Conservation (phyloP, 2,797 vertebrate genomes). For the Luscinia luscinia region DNA sequence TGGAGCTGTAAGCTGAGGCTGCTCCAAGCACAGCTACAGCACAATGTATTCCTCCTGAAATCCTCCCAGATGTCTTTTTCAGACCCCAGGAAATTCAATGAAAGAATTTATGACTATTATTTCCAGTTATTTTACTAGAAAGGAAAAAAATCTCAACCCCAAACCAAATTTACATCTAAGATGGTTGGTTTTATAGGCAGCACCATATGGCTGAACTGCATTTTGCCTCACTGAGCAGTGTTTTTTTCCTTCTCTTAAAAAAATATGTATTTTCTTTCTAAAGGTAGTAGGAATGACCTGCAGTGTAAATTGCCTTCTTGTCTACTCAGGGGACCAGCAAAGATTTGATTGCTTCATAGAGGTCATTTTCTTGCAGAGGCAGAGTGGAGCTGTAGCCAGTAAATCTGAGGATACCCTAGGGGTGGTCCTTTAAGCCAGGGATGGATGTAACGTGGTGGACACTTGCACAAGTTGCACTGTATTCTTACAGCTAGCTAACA, state of each 20-base stretch:
- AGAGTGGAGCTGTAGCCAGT: not conserved
- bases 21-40: not conserved
- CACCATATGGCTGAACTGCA: not conserved
- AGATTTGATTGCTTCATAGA: slow-evolving; percentile 28
- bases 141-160: not conserved
- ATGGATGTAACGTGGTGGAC: accelerated
- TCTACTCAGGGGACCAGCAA: slow-evolving; percentile 23
- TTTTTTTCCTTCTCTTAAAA: accelerated
- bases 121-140: not conserved
- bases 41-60: not conserved
- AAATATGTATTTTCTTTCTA: not conserved
- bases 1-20: not conserved
- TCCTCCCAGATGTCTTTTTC: not conserved
- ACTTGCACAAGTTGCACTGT: not conserved
- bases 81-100: not conserved
- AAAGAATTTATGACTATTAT: slow-evolving; percentile 31
- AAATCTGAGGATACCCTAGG: slow-evolving; percentile 11
- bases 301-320: not conserved
- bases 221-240: not conserved
- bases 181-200: not conserved
- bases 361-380: not conserved
- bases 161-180: not conserved
- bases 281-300: not conserved
- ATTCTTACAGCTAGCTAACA: not conserved
- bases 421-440: slow-evolving; percentile 14